phyloP scores from a whole-genome alignment of 1,140 invertebrate genomes.

The Lordiphosa stackelbergi region DNA sequence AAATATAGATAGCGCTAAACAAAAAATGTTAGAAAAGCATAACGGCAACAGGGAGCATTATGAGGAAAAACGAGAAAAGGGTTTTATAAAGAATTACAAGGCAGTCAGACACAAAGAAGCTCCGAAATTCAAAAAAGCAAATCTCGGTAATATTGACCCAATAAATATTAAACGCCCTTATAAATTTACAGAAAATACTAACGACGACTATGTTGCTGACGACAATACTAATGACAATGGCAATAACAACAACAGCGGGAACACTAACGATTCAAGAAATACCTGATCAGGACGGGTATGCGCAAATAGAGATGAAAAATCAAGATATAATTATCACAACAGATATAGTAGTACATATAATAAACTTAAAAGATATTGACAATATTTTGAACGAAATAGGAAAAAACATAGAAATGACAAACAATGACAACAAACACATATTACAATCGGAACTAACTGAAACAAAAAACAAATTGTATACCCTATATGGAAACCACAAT shows the following conservation, averaged over 20 bases:
- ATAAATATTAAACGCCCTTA: constrained; percentile 18
- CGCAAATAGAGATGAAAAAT: constrained; percentile 1
- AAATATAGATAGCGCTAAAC: constrained; percentile 18
- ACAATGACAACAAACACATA: not conserved
- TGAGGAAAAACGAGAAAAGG: too few species aligned
- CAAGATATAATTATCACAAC: not conserved
- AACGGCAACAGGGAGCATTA: constrained; percentile 7
- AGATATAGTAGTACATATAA: constrained; percentile 3
- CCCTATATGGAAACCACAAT: not conserved
- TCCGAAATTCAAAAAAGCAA: constrained; percentile 19
- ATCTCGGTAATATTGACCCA: constrained; percentile 18
- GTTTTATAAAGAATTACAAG: too few species aligned
- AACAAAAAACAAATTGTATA: constrained; percentile 1
- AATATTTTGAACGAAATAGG: too few species aligned
- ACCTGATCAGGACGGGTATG: constrained; percentile 8
- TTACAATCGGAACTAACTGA: not conserved
- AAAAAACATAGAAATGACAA: too few species aligned
- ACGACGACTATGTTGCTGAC: constrained; percentile 10
- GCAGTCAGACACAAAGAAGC: too few species aligned
- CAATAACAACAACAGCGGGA: constrained; percentile 3
- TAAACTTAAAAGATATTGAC: constrained; percentile 1
- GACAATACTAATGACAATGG: constrained; percentile 15
- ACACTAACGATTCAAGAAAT: constrained; percentile 12
- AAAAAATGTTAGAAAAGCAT: constrained; percentile 18
- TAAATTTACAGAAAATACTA: constrained; percentile 15